Conservation (phyloP, 92 coral and sea anemone species). For the Anthopleura xanthogrammica region DNA sequence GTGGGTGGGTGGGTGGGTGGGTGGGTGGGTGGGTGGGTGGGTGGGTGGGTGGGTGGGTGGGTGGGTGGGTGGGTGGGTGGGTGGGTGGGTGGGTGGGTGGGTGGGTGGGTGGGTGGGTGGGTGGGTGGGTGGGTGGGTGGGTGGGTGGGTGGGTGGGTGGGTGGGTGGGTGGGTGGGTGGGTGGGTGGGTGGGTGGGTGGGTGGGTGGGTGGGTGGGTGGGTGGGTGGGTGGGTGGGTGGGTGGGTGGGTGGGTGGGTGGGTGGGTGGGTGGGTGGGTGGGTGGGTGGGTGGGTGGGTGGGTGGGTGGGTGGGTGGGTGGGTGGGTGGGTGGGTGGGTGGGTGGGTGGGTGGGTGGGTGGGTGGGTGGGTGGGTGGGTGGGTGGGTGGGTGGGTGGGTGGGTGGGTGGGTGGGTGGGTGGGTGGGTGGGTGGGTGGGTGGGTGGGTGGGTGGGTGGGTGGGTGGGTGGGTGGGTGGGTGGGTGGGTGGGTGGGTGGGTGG, state of each 20-base stretch:
- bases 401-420: no score
- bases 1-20: no score
- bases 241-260: background rate
- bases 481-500: background rate
- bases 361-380: no score
- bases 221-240: no score
- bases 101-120: background rate
- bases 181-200: no score
- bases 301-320: background rate
- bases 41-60: no score
- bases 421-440: background rate
- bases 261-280: no score
- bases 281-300: background rate
- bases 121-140: background rate
- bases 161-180: background rate
- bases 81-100: no score
- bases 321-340: background rate
- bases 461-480: background rate
- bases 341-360: background rate
- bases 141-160: background rate
- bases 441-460: no score
- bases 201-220: background rate
- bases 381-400: background rate
- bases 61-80: background rate
- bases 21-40: background rate